Conservation (phyloP, 2,888 invertebrate species). For the Drosophila acutilabella region DNA sequence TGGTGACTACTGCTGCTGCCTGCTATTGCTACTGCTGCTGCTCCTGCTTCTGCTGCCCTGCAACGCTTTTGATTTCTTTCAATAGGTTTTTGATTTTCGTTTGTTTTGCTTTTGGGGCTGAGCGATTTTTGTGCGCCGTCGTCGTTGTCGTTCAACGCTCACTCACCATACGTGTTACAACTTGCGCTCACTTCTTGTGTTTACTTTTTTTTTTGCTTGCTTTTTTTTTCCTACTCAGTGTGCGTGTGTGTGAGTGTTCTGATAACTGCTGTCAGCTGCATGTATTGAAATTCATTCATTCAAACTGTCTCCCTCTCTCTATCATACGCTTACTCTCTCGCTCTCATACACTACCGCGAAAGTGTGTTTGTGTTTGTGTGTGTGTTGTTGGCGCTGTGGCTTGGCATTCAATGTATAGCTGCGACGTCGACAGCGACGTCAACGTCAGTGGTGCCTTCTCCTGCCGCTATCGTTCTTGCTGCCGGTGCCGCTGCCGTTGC, state of each 20-base stretch:
- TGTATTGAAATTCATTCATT: conserved; percentile 82
- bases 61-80: conserved; percentile 73
- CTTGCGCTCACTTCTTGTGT: conserved; percentile 54
- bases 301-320: conserved; percentile 47
- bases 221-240: conserved; percentile 15
- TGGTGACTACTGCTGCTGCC: conserved; percentile 24
- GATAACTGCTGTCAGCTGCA: conserved; percentile 79
- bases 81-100: conserved; percentile 72
- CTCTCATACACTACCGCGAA: conserved; percentile 29
- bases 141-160: conserved; percentile 16
- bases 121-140: conserved; percentile 73
- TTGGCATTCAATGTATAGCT: conserved; percentile 60
- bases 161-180: conserved; percentile 35
- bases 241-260: conserved; percentile 25
- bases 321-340: conserved; percentile 41
- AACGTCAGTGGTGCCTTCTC: conserved; percentile 20
- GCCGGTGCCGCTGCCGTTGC: conserved; percentile 8
- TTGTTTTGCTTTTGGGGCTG: conserved; percentile 65
- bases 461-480: conserved; percentile 14
- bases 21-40: conserved; percentile 6
- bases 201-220: conserved; percentile 51
- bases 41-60: conserved; percentile 29
- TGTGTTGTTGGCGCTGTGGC: conserved; percentile 34
- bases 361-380: conserved; percentile 14
- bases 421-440: conserved; percentile 37